A percentile compares a stretch with the other conserved stretches of the same genome.
phyloP scores from a whole-genome alignment of 2,888 invertebrate species.

The Andrena bucephala region DNA sequence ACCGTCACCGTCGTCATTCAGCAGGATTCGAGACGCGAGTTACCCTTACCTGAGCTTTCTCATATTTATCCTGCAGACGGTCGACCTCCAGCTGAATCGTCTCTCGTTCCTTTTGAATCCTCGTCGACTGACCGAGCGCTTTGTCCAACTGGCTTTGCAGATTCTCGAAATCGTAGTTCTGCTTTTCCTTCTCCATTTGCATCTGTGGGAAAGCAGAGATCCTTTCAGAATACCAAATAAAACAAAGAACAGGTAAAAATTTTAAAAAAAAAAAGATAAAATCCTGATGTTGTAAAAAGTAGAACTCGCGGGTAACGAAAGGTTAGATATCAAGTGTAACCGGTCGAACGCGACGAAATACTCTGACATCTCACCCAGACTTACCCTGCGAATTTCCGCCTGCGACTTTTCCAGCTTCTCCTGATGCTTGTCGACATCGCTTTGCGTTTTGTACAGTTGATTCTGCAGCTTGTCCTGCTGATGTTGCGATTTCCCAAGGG shows the following conservation, averaged over 20 bases:
- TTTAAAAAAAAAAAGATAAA: too few species aligned
- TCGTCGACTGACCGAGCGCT: constrained; percentile 93
- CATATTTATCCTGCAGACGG: constrained; percentile 94
- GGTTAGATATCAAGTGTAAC: too few species aligned
- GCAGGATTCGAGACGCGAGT: too few species aligned
- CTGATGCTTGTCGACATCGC: constrained; percentile 95
- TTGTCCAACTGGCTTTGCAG: constrained; percentile 96
- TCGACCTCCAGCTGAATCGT: constrained; percentile 93
- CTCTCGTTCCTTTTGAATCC: constrained; percentile 96
- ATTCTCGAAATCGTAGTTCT: constrained; percentile 95
- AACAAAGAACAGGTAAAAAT: too few species aligned
- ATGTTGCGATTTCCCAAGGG: constrained; percentile 95
- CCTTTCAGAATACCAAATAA: background rate
- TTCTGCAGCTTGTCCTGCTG: constrained; percentile 97
- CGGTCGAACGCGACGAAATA: too few species aligned
- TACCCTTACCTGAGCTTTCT: constrained; percentile 92
- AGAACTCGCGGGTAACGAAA: too few species aligned
- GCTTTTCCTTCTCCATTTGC: constrained; percentile 96
- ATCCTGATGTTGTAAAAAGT: too few species aligned
- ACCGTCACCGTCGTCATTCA: background rate
- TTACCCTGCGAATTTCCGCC: constrained; percentile 93
- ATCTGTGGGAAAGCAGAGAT: constrained; percentile 85
- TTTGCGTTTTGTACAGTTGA: constrained; percentile 94
- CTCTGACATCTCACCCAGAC: constrained; percentile 67
- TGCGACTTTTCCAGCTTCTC: constrained; percentile 94